phyloP scores from a whole-genome alignment of 2,888 invertebrate species.

The Ecdyonurus torrentis region DNA sequence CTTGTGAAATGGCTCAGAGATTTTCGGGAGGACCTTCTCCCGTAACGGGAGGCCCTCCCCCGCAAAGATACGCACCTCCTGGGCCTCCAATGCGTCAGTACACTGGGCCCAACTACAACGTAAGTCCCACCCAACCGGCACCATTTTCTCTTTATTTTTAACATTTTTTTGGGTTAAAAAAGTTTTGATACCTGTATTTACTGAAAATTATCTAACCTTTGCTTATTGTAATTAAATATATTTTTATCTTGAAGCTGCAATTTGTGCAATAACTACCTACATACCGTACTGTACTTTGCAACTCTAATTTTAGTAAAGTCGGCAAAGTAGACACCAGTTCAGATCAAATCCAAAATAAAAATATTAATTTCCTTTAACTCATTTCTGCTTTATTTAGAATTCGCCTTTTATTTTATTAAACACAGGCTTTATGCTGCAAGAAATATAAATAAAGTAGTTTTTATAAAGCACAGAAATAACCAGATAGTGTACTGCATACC shows the following conservation, averaged over 20 bases:
- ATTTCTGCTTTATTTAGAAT: too few relatives aligned
- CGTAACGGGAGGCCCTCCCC: constrained; percentile 29
- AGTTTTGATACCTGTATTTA: too few relatives aligned
- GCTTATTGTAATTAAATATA: not conserved
- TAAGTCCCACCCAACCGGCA: constrained; percentile 26
- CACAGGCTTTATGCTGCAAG: too few relatives aligned
- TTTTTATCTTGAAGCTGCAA: too few relatives aligned
- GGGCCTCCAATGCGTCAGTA: constrained; percentile 43
- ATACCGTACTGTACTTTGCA: too few relatives aligned
- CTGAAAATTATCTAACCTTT: not conserved
- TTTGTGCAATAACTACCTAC: too few relatives aligned
- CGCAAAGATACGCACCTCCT: constrained; percentile 41
- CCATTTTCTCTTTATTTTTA: constrained; percentile 5
- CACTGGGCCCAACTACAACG: constrained; percentile 58
- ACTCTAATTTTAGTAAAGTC: too few relatives aligned
- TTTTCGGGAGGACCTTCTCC: constrained; percentile 16
- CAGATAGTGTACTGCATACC: constrained; percentile 4
- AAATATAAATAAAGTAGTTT: constrained; percentile 9
- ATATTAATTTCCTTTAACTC: too few relatives aligned
- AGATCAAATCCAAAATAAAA: too few relatives aligned
- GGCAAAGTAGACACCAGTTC: too few relatives aligned
- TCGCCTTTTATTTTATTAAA: too few relatives aligned
- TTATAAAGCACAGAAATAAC: constrained; percentile 1
- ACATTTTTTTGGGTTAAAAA: not conserved
- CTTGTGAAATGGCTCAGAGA: constrained; percentile 18